Evolutionary conservation across 23 tunicate species (phyloP).

Genomic region (Trididemnum miniatum): DNA sequence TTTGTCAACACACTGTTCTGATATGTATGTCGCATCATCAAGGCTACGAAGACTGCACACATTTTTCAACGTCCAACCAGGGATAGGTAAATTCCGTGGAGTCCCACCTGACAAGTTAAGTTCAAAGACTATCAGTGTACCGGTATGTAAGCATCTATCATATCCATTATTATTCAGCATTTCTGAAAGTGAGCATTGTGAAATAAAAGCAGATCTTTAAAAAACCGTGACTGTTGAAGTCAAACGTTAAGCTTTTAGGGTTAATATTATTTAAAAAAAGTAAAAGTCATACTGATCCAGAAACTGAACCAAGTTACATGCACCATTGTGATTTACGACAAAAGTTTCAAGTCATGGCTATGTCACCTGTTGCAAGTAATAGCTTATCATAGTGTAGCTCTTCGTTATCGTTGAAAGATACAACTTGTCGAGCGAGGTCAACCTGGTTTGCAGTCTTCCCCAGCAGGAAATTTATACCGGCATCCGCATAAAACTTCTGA

Average conservation of each 20-base stretch:
- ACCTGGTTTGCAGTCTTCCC: slow-evolving; percentile 46
- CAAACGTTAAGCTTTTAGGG: no score
- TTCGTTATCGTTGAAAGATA: slow-evolving; percentile 52
- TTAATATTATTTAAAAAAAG: no score
- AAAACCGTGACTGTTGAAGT: no score
- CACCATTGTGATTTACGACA: background rate
- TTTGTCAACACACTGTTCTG: slow-evolving; percentile 30
- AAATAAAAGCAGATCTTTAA: background rate
- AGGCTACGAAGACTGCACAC: slow-evolving; percentile 73
- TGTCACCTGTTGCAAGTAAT: slow-evolving; percentile 71
- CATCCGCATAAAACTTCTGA: slow-evolving; percentile 62
- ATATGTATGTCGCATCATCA: slow-evolving; percentile 64
- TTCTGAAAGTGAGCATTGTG: background rate
- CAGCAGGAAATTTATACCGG: slow-evolving; percentile 39
- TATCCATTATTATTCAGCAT: background rate
- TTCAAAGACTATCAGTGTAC: no score
- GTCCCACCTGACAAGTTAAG: slow-evolving; percentile 47
- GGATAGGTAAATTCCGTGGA: slow-evolving; percentile 76
- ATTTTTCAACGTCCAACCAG: slow-evolving; percentile 86
- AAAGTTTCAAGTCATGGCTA: no score
- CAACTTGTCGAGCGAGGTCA: slow-evolving; percentile 47
- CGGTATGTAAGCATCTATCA: no score
- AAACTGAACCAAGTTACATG: no score
- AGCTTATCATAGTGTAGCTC: slow-evolving; percentile 56
- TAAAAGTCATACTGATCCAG: no score